Conservation (phyloP, 2,113 vertebrate species). For the Menura novaehollandiae region DNA sequence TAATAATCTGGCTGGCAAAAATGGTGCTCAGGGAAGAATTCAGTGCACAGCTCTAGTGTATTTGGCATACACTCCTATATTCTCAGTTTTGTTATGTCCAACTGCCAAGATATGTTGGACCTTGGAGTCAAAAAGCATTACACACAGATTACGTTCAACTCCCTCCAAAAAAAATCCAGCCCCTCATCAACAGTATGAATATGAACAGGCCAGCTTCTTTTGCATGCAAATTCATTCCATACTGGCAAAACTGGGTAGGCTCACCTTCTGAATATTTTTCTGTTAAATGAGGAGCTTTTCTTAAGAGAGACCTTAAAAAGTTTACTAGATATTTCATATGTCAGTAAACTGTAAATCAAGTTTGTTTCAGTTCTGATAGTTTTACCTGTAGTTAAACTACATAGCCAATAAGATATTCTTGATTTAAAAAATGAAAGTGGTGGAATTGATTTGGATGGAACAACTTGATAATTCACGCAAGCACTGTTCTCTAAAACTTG, state of each 20-base stretch:
- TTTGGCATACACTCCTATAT: background rate
- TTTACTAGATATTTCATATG: background rate
- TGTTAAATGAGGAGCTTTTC: background rate
- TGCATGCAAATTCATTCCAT: background rate
- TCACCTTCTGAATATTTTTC: background rate
- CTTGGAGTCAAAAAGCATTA: background rate
- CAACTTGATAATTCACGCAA: background rate
- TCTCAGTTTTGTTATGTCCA: background rate
- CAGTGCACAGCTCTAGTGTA: background rate
- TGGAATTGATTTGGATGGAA: background rate
- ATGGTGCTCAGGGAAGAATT: background rate
- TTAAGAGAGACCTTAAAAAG: background rate
- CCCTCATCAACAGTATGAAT: background rate
- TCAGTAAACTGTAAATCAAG: background rate
- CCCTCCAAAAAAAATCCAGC: background rate
- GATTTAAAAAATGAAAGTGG: background rate
- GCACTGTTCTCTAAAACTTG: background rate
- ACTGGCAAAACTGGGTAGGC: background rate
- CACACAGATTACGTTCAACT: background rate
- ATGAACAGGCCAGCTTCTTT: background rate
- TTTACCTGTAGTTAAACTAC: background rate
- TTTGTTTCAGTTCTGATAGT: background rate
- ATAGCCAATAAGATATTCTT: background rate
- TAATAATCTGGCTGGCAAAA: background rate
- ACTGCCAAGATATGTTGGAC: background rate